These are phyloP conservation scores for Dufourea novaeangliae DNA, from an alignment of 1,140 invertebrate species.

Conservation along the genomic window DNA sequence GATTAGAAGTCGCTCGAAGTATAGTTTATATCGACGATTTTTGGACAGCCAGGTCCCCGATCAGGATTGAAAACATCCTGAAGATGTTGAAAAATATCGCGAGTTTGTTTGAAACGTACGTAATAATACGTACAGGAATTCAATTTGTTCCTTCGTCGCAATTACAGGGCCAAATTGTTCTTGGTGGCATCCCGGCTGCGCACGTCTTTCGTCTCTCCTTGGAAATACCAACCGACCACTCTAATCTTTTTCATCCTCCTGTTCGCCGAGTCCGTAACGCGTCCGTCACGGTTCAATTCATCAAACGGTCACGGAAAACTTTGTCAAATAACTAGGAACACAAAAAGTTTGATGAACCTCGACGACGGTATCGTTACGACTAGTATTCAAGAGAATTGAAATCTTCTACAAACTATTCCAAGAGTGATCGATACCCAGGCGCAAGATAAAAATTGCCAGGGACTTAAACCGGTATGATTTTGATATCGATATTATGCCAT, in stretches of 20 bases:
- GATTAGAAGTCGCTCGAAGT: not conserved
- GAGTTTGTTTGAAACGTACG: conserved; percentile 30
- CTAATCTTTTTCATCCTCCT: conserved; percentile 9
- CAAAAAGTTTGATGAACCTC: conserved; percentile 10
- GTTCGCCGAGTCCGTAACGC: not conserved
- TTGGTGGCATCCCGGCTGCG: conserved; percentile 22
- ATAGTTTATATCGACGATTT: conserved; percentile 16
- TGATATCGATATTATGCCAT: no score
- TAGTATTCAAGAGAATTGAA: not conserved
- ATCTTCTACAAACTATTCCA: not conserved
- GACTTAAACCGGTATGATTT: no score
- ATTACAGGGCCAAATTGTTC: conserved; percentile 53
- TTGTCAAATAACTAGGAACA: not conserved
- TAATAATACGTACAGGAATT: conserved; percentile 37
- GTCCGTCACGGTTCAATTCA: not conserved
- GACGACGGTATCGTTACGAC: not conserved
- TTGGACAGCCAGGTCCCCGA: not conserved
- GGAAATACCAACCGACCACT: conserved; percentile 32
- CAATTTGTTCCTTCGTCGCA: conserved; percentile 46
- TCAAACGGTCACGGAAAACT: not conserved
- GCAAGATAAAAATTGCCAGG: no score
- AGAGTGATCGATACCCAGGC: no score
- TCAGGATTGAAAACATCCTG: not conserved
- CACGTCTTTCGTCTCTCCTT: conserved; percentile 36
- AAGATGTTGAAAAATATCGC: not conserved